Evolutionary conservation across 1,140 invertebrate species (phyloP), one percentile per base, ranked within the genome.

Genomic region (Meteorus sp.): DNA sequence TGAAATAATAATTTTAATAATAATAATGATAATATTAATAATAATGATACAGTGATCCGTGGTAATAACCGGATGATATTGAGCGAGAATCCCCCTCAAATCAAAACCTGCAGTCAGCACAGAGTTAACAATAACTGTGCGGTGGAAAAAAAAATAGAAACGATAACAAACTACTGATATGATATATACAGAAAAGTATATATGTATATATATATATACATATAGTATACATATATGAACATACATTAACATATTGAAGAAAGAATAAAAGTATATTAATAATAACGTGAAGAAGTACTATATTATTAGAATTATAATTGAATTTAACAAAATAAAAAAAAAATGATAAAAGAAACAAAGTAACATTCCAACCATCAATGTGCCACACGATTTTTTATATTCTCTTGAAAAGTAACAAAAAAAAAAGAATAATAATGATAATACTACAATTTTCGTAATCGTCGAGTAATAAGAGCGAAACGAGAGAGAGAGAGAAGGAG

Each of bases 361-460:
- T 79, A 78, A 79, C 76, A 79, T 79, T 79, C 75, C 76, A 79
- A 79, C 77, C 76, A 70, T 79, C 74, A 77, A 78, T 78, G 77
- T 79, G 77, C 77, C 76, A 79, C 77, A 76, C 71, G 76, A 78
- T 76, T 78, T 77, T 79, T 78, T 78, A 79, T 79, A 79, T 76
- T 76, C 75, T 75, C 72, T 75, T 74, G 71, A 74, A 47, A 60
- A 65, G n/a, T n/a, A 63, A 61, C 31, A 53, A 51, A 58, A 35
- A 33, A 59, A 25, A 45, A 53, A 44, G 33, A 45, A 56, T 27
- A 60, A 53, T 45, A 29, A 19, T 41, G 27, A 60, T 39, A 17
- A 57, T 48, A 57, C 39, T 48, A 47, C 31, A 57, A 50, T 56
- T 56, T 25, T 56, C 19, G 41, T 57, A 57, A 57, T 47, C 29